These are phyloP conservation scores for Vollenhovia emeryi DNA, from an alignment of 1,140 invertebrate genomes.

Conservation along the genomic window DNA sequence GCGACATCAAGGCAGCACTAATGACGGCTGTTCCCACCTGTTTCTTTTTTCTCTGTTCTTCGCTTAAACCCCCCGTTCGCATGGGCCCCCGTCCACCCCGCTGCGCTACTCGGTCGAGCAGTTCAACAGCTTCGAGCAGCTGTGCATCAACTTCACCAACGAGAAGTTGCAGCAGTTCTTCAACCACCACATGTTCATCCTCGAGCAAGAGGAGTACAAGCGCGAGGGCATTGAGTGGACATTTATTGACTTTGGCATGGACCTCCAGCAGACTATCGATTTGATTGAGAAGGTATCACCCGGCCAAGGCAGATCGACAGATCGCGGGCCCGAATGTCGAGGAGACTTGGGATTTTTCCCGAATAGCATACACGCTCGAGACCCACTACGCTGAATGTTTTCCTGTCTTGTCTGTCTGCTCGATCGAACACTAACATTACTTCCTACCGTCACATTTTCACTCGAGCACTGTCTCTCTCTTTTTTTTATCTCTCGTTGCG, in stretches of 20 bases:
- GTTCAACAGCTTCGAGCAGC: constrained; percentile 86
- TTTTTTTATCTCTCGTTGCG: background rate
- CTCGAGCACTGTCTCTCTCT: background rate
- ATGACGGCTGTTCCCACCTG: constrained; percentile 82
- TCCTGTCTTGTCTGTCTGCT: constrained; percentile 45
- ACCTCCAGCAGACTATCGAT: constrained; percentile 90
- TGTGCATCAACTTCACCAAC: constrained; percentile 92
- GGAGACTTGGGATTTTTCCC: background rate
- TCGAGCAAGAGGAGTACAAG: constrained; percentile 91
- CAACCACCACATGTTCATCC: constrained; percentile 92
- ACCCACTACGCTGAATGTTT: constrained; percentile 16
- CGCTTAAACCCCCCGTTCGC: constrained; percentile 58
- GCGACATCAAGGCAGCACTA: constrained; percentile 65
- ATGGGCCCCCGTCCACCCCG: constrained; percentile 4
- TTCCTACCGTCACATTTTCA: constrained; percentile 5
- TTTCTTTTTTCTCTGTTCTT: constrained; percentile 77
- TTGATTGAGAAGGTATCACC: constrained; percentile 89
- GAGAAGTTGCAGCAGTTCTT: constrained; percentile 91
- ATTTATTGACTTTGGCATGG: constrained; percentile 92
- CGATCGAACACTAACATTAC: constrained; percentile 38
- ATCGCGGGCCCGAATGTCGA: constrained; percentile 4
- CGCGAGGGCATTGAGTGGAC: constrained; percentile 90
- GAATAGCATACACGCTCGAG: constrained; percentile 16
- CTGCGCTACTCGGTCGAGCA: constrained; percentile 72
- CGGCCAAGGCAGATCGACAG: constrained; percentile 31